phyloP scores from a whole-genome alignment of 2,113 vertebrate species.

The Todiramphus saurophagus region DNA sequence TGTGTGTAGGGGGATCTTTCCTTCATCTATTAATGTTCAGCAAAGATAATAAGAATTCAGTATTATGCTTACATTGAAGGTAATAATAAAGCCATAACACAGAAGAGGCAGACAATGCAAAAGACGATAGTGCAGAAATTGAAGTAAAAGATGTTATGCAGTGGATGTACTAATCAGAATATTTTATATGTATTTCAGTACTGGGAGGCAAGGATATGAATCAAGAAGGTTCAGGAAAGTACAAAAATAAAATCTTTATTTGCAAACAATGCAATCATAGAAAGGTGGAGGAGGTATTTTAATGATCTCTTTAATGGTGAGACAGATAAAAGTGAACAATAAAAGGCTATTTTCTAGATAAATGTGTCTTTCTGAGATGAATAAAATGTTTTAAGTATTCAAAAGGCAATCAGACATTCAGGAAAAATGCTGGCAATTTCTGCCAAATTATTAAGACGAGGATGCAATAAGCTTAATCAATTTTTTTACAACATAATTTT shows the following conservation, averaged over 20 bases:
- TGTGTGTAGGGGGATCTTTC: not conserved
- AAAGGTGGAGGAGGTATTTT: constrained; percentile 26
- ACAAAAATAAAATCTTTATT: not conserved
- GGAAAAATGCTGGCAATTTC: not conserved
- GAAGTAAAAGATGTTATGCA: not conserved
- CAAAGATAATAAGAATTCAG: constrained; percentile 1
- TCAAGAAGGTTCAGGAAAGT: not conserved
- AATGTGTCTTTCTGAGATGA: not conserved
- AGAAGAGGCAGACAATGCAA: not conserved
- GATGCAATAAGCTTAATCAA: not conserved
- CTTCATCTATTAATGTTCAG: not conserved
- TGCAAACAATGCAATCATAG: constrained; percentile 14
- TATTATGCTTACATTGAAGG: not conserved
- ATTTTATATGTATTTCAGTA: not conserved
- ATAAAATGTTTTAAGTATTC: not conserved
- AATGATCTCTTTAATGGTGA: constrained; percentile 1
- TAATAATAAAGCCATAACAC: not conserved
- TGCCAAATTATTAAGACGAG: not conserved
- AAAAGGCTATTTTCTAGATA: constrained; percentile 19
- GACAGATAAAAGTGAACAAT: constrained; percentile 10
- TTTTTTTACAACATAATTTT: not conserved
- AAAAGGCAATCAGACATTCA: constrained; percentile 9
- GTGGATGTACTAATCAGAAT: not conserved
- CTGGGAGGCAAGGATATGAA: not conserved
- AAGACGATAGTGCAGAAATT: not conserved